phyloP scores from a whole-genome alignment of 2,797 vertebrate genomes.

The Acomys russatus region DNA sequence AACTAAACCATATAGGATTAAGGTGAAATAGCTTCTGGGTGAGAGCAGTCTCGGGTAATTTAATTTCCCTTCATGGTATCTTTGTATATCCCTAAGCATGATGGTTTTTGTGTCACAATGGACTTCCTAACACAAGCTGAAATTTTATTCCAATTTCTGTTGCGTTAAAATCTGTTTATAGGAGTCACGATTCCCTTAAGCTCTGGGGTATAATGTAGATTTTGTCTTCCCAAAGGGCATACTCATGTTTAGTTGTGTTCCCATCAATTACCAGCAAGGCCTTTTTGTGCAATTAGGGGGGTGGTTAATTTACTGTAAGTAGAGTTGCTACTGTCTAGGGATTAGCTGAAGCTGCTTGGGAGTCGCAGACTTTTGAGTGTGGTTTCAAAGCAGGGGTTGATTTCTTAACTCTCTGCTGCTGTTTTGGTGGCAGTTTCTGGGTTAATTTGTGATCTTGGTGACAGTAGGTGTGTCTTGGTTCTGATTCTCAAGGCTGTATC shows the following conservation, averaged over 20 bases:
- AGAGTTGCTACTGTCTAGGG: constrained; percentile 74
- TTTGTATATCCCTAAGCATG: constrained; percentile 41
- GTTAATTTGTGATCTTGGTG: constrained; percentile 20
- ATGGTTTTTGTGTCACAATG: constrained; percentile 22
- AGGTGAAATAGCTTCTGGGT: constrained; percentile 45
- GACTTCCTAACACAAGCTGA: neutral
- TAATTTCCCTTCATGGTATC: constrained; percentile 37
- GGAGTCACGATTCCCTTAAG: constrained; percentile 52
- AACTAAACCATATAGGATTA: constrained; percentile 60
- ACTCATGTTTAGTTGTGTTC: constrained; percentile 76
- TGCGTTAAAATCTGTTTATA: constrained; percentile 59
- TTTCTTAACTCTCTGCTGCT: constrained; percentile 48
- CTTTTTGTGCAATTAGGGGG: constrained; percentile 74
- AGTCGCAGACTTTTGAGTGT: constrained; percentile 62
- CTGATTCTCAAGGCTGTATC: constrained; percentile 3
- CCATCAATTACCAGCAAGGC: constrained; percentile 66
- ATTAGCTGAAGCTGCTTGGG: constrained; percentile 70
- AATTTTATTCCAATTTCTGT: constrained; percentile 62
- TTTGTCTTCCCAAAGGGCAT: constrained; percentile 67
- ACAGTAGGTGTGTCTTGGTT: constrained; percentile 51
- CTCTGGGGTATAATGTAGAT: constrained; percentile 58
- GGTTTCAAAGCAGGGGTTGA: constrained; percentile 56
- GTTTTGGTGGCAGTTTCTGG: constrained; percentile 67
- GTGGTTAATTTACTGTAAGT: constrained; percentile 77
- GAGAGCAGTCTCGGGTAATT: constrained; percentile 49